These are phyloP conservation scores for Drosophila guanche DNA, from an alignment of 1,140 invertebrate genomes.

Conservation along the genomic window DNA sequence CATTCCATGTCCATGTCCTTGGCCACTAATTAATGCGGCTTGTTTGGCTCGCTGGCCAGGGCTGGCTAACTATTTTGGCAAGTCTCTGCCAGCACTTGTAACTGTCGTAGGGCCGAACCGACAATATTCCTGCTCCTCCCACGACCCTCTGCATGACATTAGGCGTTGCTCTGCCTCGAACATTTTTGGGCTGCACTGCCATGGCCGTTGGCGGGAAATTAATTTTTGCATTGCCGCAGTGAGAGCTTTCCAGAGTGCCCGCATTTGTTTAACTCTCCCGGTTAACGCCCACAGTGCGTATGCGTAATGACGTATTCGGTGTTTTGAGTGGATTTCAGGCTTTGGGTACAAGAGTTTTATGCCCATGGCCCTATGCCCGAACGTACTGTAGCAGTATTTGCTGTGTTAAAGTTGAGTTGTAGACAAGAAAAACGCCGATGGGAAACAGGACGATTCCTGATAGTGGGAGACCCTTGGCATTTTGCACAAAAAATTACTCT, in stretches of 20 bases:
- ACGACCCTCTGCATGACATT: slow-evolving; percentile 21
- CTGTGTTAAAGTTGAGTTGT: slow-evolving; percentile 5
- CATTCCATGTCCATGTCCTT: slow-evolving; percentile 45
- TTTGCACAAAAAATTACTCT: no score
- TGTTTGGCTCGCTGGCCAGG: slow-evolving; percentile 59
- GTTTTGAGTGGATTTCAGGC: slow-evolving; percentile 23
- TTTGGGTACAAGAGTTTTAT: slow-evolving; percentile 29
- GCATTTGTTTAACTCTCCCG: slow-evolving; percentile 36
- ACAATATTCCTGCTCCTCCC: slow-evolving; percentile 1
- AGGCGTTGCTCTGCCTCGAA: slow-evolving; percentile 42
- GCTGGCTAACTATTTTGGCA: slow-evolving; percentile 34
- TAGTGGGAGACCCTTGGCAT: neutral
- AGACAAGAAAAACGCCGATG: neutral
- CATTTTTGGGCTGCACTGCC: slow-evolving; percentile 40
- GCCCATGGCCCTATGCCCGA: slow-evolving; percentile 13
- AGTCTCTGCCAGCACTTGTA: slow-evolving; percentile 49
- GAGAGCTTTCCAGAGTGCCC: slow-evolving; percentile 10
- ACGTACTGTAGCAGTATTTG: slow-evolving; percentile 11
- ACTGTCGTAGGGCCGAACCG: slow-evolving; percentile 32
- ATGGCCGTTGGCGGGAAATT: slow-evolving; percentile 56
- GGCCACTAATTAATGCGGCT: slow-evolving; percentile 78
- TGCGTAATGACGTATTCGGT: slow-evolving; percentile 52
- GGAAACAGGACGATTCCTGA: neutral
- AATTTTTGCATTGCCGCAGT: slow-evolving; percentile 54
- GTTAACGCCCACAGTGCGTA: slow-evolving; percentile 51